phyloP scores from a whole-genome alignment of 92 coral and sea anemone genomes.

The Phenganax marumi region DNA sequence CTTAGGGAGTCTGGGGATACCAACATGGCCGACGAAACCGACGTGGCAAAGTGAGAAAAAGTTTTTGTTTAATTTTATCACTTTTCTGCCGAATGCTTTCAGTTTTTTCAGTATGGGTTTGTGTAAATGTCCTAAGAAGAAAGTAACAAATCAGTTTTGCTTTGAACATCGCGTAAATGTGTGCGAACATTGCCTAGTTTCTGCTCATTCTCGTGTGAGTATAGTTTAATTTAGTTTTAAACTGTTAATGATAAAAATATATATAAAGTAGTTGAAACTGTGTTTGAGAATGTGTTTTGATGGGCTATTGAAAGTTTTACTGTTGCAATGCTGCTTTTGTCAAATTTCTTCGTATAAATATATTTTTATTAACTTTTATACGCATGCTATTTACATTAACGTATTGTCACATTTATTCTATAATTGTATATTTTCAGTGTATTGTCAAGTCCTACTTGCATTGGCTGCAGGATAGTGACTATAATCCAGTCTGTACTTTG shows the following conservation, averaged over 20 bases:
- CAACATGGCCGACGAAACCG: constrained; percentile 27
- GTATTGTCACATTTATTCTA: not conserved
- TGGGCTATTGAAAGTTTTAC: not conserved
- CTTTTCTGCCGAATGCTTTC: not conserved
- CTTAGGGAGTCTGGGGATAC: too few species aligned
- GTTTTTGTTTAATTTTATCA: not conserved
- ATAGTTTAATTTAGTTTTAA: not conserved
- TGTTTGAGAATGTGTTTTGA: not conserved
- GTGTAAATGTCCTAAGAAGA: constrained; percentile 98
- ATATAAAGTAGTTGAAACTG: not conserved
- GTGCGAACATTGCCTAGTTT: constrained; percentile 91
- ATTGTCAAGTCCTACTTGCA: constrained; percentile 94
- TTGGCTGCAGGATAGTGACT: constrained; percentile 99
- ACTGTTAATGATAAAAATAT: not conserved
- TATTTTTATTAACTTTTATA: not conserved
- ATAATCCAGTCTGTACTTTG: constrained; percentile 96
- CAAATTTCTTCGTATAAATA: not conserved
- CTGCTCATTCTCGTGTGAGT: constrained; percentile 84
- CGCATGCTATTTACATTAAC: not conserved
- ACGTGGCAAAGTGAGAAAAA: constrained; percentile 18
- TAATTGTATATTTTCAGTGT: constrained; percentile 57
- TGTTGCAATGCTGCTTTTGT: not conserved
- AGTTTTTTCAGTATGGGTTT: constrained; percentile 69
- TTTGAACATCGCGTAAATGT: constrained; percentile 99
- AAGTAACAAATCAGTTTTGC: constrained; percentile 98